phyloP scores from a whole-genome alignment of 2,888 invertebrate species.

The Pristionchus exspectatus region DNA sequence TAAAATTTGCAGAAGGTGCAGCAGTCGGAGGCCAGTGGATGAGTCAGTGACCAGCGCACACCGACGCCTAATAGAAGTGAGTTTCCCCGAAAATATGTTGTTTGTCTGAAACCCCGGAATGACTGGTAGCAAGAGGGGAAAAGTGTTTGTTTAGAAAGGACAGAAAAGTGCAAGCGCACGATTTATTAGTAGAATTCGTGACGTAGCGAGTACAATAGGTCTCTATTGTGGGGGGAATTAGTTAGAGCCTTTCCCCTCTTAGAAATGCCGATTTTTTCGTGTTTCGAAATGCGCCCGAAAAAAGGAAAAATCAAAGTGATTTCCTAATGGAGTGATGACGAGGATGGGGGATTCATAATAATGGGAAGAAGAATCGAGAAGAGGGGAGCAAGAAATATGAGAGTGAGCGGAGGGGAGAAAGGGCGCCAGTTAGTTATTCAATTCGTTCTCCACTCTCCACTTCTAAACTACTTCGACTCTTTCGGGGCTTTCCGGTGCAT shows the following conservation, averaged over 20 bases:
- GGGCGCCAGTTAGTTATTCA: slow-evolving; percentile 17
- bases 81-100: not conserved
- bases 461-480: not conserved
- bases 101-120: no score
- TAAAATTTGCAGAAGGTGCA: not conserved
- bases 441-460: slow-evolving; percentile 38
- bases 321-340: not conserved
- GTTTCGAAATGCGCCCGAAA: not conserved
- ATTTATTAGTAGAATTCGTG: not conserved
- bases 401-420: slow-evolving; percentile 10
- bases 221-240: no score
- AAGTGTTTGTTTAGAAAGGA: not conserved
- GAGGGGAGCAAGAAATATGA: slow-evolving; percentile 10
- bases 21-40: not conserved
- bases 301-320: not conserved
- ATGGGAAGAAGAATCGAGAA: not conserved
- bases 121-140: not conserved
- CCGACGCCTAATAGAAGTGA: not conserved
- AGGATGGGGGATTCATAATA: not conserved
- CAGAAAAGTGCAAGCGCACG: no score
- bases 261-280: not conserved
- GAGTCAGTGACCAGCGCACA: not conserved
- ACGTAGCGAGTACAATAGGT: not conserved
- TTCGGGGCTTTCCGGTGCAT: not conserved
- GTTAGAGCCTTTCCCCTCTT: not conserved